phyloP scores from a whole-genome alignment of 2,888 invertebrate genomes.

The Amphimallon solstitiale region DNA sequence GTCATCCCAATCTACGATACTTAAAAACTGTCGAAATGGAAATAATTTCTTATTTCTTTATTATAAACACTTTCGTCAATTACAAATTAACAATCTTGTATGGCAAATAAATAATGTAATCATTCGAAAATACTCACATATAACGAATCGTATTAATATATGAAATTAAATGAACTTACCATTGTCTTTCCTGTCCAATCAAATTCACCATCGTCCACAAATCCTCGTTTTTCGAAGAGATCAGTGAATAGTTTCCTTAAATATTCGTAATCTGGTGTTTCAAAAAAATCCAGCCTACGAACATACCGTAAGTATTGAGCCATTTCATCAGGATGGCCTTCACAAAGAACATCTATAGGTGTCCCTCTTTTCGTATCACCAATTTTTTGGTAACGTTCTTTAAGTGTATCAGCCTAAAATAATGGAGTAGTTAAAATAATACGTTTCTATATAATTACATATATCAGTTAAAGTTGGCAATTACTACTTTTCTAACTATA shows the following conservation, averaged over 20 bases:
- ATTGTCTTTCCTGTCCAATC: constrained; percentile 90
- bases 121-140: too few relatives aligned
- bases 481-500: too few relatives aligned
- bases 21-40: too few relatives aligned
- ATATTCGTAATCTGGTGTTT: constrained; percentile 99
- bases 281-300: constrained; percentile 96
- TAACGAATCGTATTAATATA: too few relatives aligned
- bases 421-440: background rate
- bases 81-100: too few relatives aligned
- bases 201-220: constrained; percentile 90
- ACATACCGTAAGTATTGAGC: constrained; percentile 98
- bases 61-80: too few relatives aligned
- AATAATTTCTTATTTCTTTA: too few relatives aligned
- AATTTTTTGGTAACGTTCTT: constrained; percentile 99
- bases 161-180: constrained; percentile 51
- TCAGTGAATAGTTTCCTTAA: constrained; percentile 94
- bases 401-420: constrained; percentile 88
- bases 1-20: too few relatives aligned
- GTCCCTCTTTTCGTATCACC: constrained; percentile 99
- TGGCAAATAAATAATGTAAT: too few relatives aligned
- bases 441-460: too few relatives aligned
- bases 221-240: constrained; percentile 87
- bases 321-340: constrained; percentile 93
- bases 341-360: constrained; percentile 92
- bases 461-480: too few relatives aligned